Conservation (phyloP, 2,113 vertebrate species). For the Tretioscincus oriximinensis region DNA sequence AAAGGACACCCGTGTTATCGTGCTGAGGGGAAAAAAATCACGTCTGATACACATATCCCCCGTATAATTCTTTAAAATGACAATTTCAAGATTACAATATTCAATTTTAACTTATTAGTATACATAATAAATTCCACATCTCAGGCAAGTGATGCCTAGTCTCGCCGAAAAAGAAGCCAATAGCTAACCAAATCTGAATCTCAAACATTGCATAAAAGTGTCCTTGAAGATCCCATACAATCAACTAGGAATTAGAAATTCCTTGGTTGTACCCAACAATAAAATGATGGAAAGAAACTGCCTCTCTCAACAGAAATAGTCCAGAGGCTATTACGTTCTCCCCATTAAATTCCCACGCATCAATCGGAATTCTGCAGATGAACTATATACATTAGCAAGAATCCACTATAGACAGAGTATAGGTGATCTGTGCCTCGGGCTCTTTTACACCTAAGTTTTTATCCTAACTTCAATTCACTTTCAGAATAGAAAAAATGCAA, state of each 20-base stretch:
- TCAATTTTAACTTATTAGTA: background rate
- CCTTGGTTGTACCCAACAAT: too few species aligned
- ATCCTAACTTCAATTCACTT: too few species aligned
- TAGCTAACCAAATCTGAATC: too few species aligned
- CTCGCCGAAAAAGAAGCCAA: background rate
- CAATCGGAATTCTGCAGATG: background rate
- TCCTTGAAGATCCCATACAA: too few species aligned
- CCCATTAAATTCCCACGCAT: background rate
- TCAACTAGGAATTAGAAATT: too few species aligned
- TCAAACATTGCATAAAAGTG: too few species aligned
- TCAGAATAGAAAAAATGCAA: too few species aligned
- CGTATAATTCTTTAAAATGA: background rate
- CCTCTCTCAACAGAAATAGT: background rate
- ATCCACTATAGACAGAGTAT: background rate
- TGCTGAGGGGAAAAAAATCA: background rate
- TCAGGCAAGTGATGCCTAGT: too few species aligned
- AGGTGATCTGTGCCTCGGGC: background rate
- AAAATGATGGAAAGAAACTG: background rate
- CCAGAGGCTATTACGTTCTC: background rate
- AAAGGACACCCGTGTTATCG: too few species aligned
- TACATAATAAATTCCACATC: too few species aligned
- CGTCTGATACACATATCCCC: background rate
- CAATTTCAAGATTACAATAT: background rate
- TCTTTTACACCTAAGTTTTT: too few species aligned
- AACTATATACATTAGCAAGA: background rate